phyloP scores from a whole-genome alignment of 2,888 invertebrate genomes.

The Coleophora flavipennella region DNA sequence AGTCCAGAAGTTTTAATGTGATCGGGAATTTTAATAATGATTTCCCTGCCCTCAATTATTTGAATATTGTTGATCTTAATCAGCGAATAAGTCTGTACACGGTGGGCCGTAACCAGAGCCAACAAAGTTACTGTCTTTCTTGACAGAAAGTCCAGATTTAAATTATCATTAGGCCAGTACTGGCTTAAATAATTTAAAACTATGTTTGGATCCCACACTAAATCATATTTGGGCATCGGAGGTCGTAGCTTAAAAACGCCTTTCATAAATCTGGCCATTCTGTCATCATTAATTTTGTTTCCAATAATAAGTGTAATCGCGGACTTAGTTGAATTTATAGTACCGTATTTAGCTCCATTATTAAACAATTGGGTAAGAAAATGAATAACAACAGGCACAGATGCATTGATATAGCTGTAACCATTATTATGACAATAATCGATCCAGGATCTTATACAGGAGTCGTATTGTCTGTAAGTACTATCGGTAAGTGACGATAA shows the following conservation, averaged over 20 bases:
- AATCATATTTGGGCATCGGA: slow-evolving; percentile 13
- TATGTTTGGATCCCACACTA: slow-evolving; percentile 21
- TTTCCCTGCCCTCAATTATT: background rate
- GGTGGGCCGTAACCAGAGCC: slow-evolving; percentile 3
- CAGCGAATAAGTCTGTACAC: slow-evolving; percentile 3
- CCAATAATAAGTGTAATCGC: background rate
- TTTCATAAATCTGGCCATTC: slow-evolving; percentile 10
- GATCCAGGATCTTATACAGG: too few relatives aligned
- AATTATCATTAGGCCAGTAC: slow-evolving; percentile 1
- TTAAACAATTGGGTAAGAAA: too few relatives aligned
- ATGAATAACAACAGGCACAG: too few relatives aligned
- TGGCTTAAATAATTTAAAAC: slow-evolving; percentile 8
- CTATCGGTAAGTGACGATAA: too few relatives aligned
- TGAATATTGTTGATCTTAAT: slow-evolving; percentile 4
- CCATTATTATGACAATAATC: too few relatives aligned
- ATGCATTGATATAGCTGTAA: too few relatives aligned
- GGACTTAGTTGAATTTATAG: background rate
- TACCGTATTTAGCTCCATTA: background rate
- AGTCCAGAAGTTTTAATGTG: slow-evolving; percentile 2
- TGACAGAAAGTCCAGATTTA: slow-evolving; percentile 1
- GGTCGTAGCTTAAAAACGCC: slow-evolving; percentile 8
- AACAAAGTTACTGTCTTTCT: slow-evolving; percentile 7
- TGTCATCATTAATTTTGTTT: slow-evolving; percentile 4
- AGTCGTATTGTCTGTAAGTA: too few relatives aligned
- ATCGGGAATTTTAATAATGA: slow-evolving; percentile 8